Evolutionary conservation across 2,888 invertebrate genomes (phyloP).

Genomic region (Melikaiella ostensackeni): DNA sequence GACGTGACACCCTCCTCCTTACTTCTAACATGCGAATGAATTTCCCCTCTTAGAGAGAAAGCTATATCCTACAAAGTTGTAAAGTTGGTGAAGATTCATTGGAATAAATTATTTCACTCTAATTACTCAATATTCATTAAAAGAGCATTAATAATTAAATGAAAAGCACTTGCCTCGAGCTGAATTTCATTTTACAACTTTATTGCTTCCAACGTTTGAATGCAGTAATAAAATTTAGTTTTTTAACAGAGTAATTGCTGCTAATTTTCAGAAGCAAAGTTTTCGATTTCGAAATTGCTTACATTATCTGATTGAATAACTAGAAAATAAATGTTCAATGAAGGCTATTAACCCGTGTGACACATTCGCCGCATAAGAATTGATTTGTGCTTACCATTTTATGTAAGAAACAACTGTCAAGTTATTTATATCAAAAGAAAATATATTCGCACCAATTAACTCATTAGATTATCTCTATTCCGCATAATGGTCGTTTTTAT

Average conservation of each 20-base stretch:
- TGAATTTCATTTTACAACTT: not conserved
- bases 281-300: not conserved
- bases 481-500: conserved; percentile 18
- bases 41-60: not conserved
- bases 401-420: conserved; percentile 7
- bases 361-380: not conserved
- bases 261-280: no score
- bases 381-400: not conserved
- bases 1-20: no score
- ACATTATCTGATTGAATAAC: not conserved
- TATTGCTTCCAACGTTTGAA: not conserved
- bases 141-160: not conserved
- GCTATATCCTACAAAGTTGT: not conserved
- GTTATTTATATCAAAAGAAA: conserved; percentile 27
- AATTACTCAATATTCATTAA: not conserved
- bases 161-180: not conserved
- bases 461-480: conserved; percentile 21
- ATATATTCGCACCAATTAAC: conserved; percentile 20
- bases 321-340: no score
- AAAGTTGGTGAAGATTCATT: not conserved
- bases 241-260: not conserved
- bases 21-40: no score
- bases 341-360: no score
- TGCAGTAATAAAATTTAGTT: not conserved
- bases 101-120: not conserved